These are phyloP conservation scores for Zoanthus solanderi DNA, from an alignment of 92 coral and sea anemone species.

Conservation along the genomic window DNA sequence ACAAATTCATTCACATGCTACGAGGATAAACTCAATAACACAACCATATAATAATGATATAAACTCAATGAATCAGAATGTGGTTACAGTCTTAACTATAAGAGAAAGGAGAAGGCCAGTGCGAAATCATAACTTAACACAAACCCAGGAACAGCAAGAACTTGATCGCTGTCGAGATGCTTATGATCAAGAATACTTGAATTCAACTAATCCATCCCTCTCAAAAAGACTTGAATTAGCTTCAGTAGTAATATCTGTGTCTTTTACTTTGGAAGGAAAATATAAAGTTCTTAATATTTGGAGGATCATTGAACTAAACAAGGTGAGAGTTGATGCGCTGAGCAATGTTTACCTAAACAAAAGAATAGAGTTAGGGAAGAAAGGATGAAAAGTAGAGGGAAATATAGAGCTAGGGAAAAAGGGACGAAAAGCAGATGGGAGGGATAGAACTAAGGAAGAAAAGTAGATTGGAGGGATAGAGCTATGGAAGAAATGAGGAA, in stretches of 20 bases:
- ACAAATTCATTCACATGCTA: background rate
- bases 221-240: constrained; percentile 56
- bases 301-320: constrained; percentile 69
- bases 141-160: constrained; percentile 3
- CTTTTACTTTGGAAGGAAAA: constrained; percentile 58
- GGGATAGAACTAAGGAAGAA: background rate
- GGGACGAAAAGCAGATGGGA: background rate
- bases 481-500: background rate
- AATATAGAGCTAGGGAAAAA: background rate
- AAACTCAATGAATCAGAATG: background rate
- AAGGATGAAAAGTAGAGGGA: background rate
- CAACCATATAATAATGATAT: constrained; percentile 6
- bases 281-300: constrained; percentile 75
- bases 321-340: constrained; percentile 55
- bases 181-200: constrained; percentile 48
- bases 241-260: constrained; percentile 18
- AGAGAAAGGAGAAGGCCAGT: constrained; percentile 13
- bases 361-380: background rate
- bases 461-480: background rate
- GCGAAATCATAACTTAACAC: background rate
- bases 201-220: constrained; percentile 46
- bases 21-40: constrained; percentile 15
- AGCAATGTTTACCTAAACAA: too few relatives aligned
- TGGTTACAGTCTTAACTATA: background rate
- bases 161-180: constrained; percentile 23